Evolutionary conservation across 1,140 invertebrate species (phyloP).

Genomic region (Aporrectodea caliginosa): DNA sequence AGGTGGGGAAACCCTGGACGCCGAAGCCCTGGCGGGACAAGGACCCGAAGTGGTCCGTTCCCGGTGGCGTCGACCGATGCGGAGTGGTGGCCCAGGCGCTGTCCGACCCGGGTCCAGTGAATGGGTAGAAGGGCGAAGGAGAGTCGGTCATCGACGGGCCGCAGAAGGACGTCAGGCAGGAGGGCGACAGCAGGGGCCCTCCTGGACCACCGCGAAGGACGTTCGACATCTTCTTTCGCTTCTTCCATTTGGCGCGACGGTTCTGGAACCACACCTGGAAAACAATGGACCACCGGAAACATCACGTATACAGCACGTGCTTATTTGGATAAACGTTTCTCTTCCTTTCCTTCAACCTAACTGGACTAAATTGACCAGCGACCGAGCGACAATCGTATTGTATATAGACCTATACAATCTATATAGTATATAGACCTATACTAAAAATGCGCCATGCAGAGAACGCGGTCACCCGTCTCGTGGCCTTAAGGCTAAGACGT

Average conservation of each 20-base stretch:
- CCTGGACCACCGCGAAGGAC: constrained; percentile 88
- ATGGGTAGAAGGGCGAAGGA: constrained; percentile 40
- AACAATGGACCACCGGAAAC: no score
- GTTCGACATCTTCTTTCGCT: constrained; percentile 93
- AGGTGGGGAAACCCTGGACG: neutral
- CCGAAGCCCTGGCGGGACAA: neutral
- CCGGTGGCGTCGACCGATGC: neutral
- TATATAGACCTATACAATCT: no score
- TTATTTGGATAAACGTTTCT: no score
- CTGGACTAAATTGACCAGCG: no score
- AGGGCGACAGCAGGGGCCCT: constrained; percentile 77
- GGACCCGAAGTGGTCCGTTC: neutral
- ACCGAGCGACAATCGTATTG: no score
- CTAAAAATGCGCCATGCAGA: no score
- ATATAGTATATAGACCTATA: no score
- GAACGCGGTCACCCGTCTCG: no score
- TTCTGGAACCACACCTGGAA: constrained; percentile 53
- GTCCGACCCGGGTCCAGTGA: neutral
- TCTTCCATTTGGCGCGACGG: constrained; percentile 69
- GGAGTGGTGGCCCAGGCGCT: neutral
- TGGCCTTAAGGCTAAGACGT: no score
- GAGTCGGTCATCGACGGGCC: constrained; percentile 44
- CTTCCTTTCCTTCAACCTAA: no score
- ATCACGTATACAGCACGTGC: no score
- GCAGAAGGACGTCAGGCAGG: constrained; percentile 81